phyloP scores from a whole-genome alignment of 2,888 invertebrate species.

The Sesia bembeciformis region DNA sequence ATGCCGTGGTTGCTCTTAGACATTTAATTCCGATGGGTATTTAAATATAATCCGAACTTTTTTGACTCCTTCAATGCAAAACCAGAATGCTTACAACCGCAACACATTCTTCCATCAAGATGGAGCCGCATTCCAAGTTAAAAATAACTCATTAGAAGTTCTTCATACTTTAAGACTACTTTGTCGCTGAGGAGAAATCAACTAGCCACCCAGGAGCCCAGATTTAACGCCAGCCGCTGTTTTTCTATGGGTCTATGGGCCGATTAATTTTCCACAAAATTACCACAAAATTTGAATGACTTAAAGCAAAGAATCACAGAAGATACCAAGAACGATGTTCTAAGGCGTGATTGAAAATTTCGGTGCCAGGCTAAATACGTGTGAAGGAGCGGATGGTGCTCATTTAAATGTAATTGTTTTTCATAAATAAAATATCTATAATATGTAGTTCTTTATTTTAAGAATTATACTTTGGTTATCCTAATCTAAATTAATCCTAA shows the following conservation, averaged over 20 bases:
- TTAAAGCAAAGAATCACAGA: too few relatives aligned
- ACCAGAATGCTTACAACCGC: slow-evolving; percentile 6
- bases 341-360: not conserved
- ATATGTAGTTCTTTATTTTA: too few relatives aligned
- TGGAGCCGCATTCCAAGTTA: slow-evolving; percentile 3
- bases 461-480: too few relatives aligned
- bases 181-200: not conserved
- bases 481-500: too few relatives aligned
- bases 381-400: too few relatives aligned
- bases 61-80: not conserved
- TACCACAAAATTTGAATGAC: too few relatives aligned
- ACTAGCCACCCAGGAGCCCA: too few relatives aligned
- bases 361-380: not conserved
- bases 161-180: not conserved
- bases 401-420: too few relatives aligned
- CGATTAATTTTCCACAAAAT: too few relatives aligned
- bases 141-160: not conserved
- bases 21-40: slow-evolving; percentile 9
- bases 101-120: slow-evolving; percentile 10
- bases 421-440: too few relatives aligned
- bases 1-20: slow-evolving; percentile 2
- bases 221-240: too few relatives aligned
- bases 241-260: too few relatives aligned
- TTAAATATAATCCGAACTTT: slow-evolving; percentile 7
- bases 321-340: not conserved